Evolutionary conservation across 2,888 invertebrate species (phyloP).

Genomic region (Pherbina coryleti): DNA sequence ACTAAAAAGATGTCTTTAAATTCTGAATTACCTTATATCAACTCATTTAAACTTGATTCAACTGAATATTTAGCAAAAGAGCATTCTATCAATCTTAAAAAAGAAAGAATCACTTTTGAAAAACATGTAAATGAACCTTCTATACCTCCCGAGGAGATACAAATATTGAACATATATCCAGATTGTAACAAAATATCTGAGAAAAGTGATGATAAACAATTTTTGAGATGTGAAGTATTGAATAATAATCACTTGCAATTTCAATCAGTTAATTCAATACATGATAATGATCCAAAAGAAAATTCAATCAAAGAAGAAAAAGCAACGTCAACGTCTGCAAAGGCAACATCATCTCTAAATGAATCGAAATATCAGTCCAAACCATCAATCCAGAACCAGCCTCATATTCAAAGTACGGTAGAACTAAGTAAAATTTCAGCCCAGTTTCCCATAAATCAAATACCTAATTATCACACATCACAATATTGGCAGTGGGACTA

Average conservation of each 20-base stretch:
- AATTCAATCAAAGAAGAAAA: constrained; percentile 27
- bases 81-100: neutral
- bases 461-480: constrained; percentile 77
- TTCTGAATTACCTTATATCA: neutral
- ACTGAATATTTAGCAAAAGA: neutral
- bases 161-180: neutral
- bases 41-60: neutral
- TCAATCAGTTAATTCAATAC: too few relatives aligned
- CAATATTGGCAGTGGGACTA: constrained; percentile 79
- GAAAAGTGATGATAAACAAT: constrained; percentile 2
- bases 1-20: neutral
- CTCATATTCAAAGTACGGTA: constrained; percentile 60
- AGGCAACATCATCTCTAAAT: constrained; percentile 35
- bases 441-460: constrained; percentile 76
- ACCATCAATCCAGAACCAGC: constrained; percentile 48
- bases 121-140: neutral
- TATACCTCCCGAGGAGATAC: neutral
- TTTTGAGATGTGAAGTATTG: neutral
- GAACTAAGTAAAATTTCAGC: constrained; percentile 74
- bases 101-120: neutral
- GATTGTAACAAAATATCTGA: neutral
- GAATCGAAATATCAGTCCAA: constrained; percentile 46
- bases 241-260: neutral
- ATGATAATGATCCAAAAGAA: neutral
- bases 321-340: constrained; percentile 40